phyloP scores from a whole-genome alignment of 2,113 vertebrate species.

The Rhynchomys soricoides region DNA sequence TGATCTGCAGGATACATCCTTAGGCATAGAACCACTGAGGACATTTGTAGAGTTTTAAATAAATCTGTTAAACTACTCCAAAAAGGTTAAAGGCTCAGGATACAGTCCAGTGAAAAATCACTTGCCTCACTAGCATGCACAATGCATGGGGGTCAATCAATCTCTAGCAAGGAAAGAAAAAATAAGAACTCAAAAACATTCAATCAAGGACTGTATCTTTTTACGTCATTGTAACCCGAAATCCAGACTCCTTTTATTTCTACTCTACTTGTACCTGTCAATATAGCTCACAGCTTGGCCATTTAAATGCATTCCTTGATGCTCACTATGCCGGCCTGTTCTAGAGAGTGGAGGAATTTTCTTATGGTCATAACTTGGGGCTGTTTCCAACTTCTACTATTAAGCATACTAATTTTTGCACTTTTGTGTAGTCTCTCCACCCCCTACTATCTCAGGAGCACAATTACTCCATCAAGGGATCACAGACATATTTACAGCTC shows the following conservation, averaged over 20 bases:
- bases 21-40: background rate
- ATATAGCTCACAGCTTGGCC: background rate
- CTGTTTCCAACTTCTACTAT: background rate
- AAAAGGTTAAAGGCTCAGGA: background rate
- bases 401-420: background rate
- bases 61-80: background rate
- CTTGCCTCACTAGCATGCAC: background rate
- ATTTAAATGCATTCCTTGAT: background rate
- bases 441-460: background rate
- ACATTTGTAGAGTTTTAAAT: slow-evolving; percentile 2
- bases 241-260: background rate
- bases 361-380: background rate
- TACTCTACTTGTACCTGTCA: background rate
- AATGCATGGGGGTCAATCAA: background rate
- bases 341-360: background rate
- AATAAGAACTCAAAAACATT: background rate
- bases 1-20: background rate
- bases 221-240: background rate
- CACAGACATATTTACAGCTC: background rate
- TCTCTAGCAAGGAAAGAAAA: background rate
- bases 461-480: background rate
- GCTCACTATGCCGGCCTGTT: background rate
- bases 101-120: background rate
- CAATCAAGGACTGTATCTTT: background rate
- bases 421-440: background rate